Evolutionary conservation across 2,888 invertebrate species (phyloP), one percentile per base, ranked within the genome.

Genomic region (Abrostola tripartita): DNA sequence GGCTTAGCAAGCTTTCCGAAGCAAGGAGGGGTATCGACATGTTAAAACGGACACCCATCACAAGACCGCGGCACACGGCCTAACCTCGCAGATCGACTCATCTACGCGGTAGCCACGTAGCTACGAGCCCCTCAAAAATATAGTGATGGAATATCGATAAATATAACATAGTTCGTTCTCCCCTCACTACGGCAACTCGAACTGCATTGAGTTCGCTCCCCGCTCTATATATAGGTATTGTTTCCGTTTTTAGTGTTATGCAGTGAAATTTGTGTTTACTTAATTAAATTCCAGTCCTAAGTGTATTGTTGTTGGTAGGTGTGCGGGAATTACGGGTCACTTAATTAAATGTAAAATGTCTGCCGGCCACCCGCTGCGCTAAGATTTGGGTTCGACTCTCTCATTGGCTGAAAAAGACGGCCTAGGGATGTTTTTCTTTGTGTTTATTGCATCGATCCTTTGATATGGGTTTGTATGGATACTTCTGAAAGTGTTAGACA

Each of bases 201-300:
- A 72, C 62, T 66, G 64, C 70, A 72, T 73, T 72, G 75, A 77
- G 75, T 75, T 59, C 58, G 52, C 59, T 66, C 61, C 37, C 50
- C 12, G 52, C 60, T 70, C 53, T 65, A 58, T 61, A 61, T 61
- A 61, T 61, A 72, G 59, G 68, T 71, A 71, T 74, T 74, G 76
- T 78, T 76, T 55, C 70, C 47, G 68, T 73, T 79, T 81, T 79
- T 78, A 79, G 74, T 79, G 69, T 61, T 58, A 72, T 71, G 61
- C 53, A 62, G 50, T 52, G 53, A 79, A 81, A 73, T 79, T 79
- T 68, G 70, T 79, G 79, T 76, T 78, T 71, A 66, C 79, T 76
- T 81, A 79, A 81, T 79, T 81, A 79, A 81, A 81, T 79, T 81
- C 78, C 79, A 62, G 52, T 44, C 52, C 65, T 70, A 66, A 65